Conservation (phyloP, 2,888 invertebrate genomes). For the Allophyes oxyacanthae region DNA sequence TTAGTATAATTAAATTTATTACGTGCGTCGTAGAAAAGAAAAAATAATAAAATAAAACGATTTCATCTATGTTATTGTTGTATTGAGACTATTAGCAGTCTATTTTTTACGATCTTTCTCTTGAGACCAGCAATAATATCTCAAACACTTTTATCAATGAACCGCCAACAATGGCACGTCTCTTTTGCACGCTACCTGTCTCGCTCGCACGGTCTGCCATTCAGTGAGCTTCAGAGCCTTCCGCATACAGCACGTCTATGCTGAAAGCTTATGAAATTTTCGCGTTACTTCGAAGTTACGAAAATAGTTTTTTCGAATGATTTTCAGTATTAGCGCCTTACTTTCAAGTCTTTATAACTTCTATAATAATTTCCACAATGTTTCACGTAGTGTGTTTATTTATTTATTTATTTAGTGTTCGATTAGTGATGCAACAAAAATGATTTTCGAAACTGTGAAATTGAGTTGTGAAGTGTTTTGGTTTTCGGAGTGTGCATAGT, state of each 20-base stretch:
- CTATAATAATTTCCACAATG: too few species aligned
- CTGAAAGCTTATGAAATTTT: conserved; percentile 41
- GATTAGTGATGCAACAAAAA: conserved; percentile 17
- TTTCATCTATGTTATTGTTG: too few species aligned
- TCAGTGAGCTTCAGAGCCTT: conserved; percentile 64
- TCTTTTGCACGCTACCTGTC: conserved; percentile 26
- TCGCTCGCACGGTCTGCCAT: conserved; percentile 45
- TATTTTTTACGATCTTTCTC: too few species aligned
- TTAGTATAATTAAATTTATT: too few species aligned
- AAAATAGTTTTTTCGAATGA: conserved; percentile 3
- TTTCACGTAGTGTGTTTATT: conserved; percentile 1
- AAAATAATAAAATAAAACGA: too few species aligned
- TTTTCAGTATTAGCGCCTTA: background rate
- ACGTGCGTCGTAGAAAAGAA: too few species aligned
- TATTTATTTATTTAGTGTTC: too few species aligned
- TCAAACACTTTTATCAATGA: conserved; percentile 47
- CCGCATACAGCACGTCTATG: conserved; percentile 50
- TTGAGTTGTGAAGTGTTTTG: conserved; percentile 26
- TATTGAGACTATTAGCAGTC: too few species aligned
- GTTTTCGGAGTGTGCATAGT: conserved; percentile 9
- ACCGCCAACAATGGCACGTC: conserved; percentile 6
- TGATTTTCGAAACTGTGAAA: conserved; percentile 26
- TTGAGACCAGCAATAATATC: background rate
- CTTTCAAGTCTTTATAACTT: too few species aligned
- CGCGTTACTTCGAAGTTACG: conserved; percentile 42